phyloP scores from a whole-genome alignment of 2,888 invertebrate species.

The Campoletis raptor region DNA sequence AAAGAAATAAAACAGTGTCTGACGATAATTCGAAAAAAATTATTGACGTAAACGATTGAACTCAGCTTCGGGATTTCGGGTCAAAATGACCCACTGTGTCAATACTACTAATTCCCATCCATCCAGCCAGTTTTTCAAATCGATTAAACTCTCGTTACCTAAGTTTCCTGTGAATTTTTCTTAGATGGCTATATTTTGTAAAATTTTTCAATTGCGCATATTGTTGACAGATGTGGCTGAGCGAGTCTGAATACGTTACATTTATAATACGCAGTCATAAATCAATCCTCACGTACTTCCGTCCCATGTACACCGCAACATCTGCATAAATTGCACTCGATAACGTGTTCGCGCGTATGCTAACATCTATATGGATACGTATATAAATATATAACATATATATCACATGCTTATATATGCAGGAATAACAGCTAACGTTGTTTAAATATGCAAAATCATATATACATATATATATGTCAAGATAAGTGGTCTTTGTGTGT shows the following conservation, averaged over 20 bases:
- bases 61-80: too few species aligned
- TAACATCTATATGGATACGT: neutral
- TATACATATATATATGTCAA: neutral
- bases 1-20: too few species aligned
- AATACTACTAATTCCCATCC: too few species aligned
- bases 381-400: constrained; percentile 1
- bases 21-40: too few species aligned
- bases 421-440: neutral
- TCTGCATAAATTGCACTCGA: constrained; percentile 62
- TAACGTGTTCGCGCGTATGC: constrained; percentile 39
- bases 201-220: constrained; percentile 30
- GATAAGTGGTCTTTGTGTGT: neutral
- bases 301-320: constrained; percentile 45
- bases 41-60: too few species aligned
- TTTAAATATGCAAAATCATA: constrained; percentile 12
- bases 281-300: constrained; percentile 64
- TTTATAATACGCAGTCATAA: constrained; percentile 48
- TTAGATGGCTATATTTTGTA: neutral
- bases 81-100: too few species aligned
- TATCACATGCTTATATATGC: neutral
- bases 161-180: neutral
- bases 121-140: neutral
- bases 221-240: constrained; percentile 23
- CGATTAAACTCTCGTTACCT: neutral
- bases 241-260: constrained; percentile 34